These are phyloP conservation scores for Euwallacea fornicatus DNA, from an alignment of 1,140 invertebrate genomes.

Conservation along the genomic window DNA sequence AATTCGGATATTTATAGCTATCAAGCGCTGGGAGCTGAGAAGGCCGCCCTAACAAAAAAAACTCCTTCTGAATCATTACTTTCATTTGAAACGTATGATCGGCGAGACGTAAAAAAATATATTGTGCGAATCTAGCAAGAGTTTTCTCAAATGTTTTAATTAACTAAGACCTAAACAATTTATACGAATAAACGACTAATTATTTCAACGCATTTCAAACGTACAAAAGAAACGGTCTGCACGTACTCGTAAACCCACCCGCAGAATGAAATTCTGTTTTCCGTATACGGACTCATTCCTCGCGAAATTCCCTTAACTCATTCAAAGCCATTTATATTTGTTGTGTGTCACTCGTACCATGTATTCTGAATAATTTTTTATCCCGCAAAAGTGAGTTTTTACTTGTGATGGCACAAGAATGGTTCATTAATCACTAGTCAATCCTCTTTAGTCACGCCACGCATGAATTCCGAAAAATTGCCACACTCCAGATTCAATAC, in stretches of 20 bases:
- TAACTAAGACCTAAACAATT: not conserved
- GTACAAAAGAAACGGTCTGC: not conserved
- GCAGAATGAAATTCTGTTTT: not conserved
- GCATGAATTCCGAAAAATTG: too few relatives aligned
- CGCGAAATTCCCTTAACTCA: not conserved
- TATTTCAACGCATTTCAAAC: not conserved
- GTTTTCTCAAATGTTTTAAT: not conserved
- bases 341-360: not conserved
- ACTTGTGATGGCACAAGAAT: slow-evolving; percentile 2
- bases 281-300: not conserved
- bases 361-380: slow-evolving; percentile 2
- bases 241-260: not conserved
- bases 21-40: not conserved
- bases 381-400: slow-evolving; percentile 3
- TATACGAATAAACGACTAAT: not conserved
- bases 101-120: not conserved
- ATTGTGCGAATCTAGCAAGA: not conserved
- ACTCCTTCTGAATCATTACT: not conserved
- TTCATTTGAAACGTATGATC: not conserved
- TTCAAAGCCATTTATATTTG: slow-evolving; percentile 6
- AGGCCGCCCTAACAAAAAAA: not conserved
- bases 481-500: too few relatives aligned
- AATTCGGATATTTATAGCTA: slow-evolving; percentile 2
- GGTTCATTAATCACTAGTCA: not conserved
- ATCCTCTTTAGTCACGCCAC: too few relatives aligned